Conservation (phyloP, 2,797 vertebrate species). For the Linurgus olivaceus region DNA sequence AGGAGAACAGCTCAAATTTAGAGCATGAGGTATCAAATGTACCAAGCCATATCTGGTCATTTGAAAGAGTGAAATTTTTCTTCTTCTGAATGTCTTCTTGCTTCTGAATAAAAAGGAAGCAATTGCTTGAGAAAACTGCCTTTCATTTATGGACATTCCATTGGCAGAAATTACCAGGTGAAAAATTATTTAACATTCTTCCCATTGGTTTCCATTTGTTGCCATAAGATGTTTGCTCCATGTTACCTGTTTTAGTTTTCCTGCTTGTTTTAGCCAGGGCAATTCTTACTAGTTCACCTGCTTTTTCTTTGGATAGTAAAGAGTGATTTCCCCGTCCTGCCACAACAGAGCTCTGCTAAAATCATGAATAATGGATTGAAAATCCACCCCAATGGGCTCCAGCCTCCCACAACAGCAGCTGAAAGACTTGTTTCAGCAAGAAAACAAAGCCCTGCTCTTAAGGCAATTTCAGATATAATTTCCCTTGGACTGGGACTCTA, state of each 20-base stretch:
- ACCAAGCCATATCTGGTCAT: neutral
- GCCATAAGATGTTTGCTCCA: neutral
- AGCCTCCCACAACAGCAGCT: neutral
- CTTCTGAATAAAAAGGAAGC: neutral
- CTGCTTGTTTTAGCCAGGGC: neutral
- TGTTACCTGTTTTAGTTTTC: neutral
- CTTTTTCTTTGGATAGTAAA: neutral
- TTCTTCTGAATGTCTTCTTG: neutral
- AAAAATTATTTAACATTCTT: neutral
- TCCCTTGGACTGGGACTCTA: constrained; percentile 10
- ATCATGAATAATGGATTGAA: constrained; percentile 46
- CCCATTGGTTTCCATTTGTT: neutral
- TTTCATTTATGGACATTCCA: neutral
- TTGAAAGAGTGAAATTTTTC: neutral
- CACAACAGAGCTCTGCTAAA: neutral
- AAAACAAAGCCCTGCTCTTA: constrained; percentile 46
- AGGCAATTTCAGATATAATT: constrained; percentile 39
- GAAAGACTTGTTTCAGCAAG: constrained; percentile 42
- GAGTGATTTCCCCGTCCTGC: neutral
- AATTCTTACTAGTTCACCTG: neutral
- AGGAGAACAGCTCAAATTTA: neutral
- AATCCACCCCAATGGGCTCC: neutral
- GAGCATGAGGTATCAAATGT: neutral
- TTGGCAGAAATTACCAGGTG: neutral
- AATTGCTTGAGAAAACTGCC: neutral